A percentile compares a stretch with the other conserved stretches of the same genome.
These are phyloP conservation scores for Neoniphon sammara DNA, from an alignment of 2,797 vertebrate genomes.

Conservation along the genomic window DNA sequence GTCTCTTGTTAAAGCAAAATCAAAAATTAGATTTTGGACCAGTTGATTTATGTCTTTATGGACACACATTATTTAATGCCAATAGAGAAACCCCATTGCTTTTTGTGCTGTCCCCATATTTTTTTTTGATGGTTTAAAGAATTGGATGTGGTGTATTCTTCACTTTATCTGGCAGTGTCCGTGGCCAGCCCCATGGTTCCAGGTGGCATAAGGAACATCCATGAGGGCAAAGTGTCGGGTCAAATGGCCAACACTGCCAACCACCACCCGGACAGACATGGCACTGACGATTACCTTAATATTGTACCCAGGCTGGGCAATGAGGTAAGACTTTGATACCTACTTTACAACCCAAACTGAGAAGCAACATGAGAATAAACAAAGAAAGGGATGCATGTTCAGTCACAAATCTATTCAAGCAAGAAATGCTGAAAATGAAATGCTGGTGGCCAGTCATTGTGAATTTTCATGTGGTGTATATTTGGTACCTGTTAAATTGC, in stretches of 20 bases:
- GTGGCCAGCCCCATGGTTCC: conserved; percentile 96
- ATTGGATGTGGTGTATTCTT: neutral
- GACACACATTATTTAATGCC: neutral
- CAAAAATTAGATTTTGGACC: too few species aligned
- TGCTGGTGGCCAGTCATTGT: too few species aligned
- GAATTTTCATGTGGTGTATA: too few species aligned
- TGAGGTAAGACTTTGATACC: conserved; percentile 65
- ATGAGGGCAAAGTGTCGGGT: conserved; percentile 93
- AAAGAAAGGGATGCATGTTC: neutral
- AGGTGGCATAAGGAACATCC: conserved; percentile 93
- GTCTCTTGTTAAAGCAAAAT: too few species aligned
- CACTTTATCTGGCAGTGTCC: conserved; percentile 83
- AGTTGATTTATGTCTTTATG: neutral
- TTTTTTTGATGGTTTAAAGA: neutral
- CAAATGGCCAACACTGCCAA: conserved; percentile 92
- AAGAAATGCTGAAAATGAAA: too few species aligned
- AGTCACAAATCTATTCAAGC: too few species aligned
- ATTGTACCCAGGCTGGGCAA: conserved; percentile 90
- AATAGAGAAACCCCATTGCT: too few species aligned
- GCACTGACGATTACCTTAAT: conserved; percentile 94
- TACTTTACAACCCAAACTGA: neutral
- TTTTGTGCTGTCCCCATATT: too few species aligned
- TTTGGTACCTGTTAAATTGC: too few species aligned
- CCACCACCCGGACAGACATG: conserved; percentile 90
- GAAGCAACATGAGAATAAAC: neutral